A percentile compares a stretch with the other conserved stretches of the same genome.
phyloP scores from a whole-genome alignment of 2,797 vertebrate genomes.

The Gambusia yucatana region DNA sequence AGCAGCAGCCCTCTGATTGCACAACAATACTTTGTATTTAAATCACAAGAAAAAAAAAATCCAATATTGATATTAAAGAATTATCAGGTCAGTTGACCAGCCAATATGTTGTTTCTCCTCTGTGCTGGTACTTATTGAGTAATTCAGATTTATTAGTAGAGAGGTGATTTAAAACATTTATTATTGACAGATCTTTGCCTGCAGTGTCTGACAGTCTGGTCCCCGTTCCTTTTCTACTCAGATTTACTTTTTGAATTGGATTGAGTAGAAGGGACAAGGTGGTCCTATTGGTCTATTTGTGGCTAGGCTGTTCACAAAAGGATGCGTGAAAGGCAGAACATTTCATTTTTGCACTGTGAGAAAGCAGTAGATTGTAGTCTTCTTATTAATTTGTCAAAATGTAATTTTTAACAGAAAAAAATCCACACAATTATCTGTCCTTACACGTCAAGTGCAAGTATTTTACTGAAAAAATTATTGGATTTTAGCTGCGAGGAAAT shows the following conservation, averaged over 20 bases:
- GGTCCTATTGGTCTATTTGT: background rate
- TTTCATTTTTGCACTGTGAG: background rate
- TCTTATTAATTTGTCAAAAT: background rate
- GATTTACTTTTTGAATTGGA: background rate
- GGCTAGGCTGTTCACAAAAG: background rate
- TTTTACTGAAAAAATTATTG: background rate
- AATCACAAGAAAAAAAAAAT: background rate
- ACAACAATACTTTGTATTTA: constrained; percentile 18
- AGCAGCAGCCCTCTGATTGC: constrained; percentile 10
- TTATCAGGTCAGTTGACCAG: background rate
- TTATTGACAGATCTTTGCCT: constrained; percentile 50
- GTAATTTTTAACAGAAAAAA: background rate
- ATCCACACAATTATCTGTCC: background rate
- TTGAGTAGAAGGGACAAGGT: background rate
- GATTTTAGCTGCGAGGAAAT: background rate
- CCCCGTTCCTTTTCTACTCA: constrained; percentile 11
- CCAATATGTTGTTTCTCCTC: background rate
- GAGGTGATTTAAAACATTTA: constrained; percentile 32
- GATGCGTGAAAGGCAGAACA: background rate
- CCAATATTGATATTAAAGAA: constrained; percentile 28
- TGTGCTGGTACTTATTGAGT: background rate
- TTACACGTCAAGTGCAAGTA: background rate
- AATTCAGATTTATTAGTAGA: constrained; percentile 3
- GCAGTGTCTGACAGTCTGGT: constrained; percentile 9
- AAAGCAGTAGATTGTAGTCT: background rate